Evolutionary conservation across 2,888 invertebrate genomes (phyloP).

Genomic region (Nomada fabriciana): DNA sequence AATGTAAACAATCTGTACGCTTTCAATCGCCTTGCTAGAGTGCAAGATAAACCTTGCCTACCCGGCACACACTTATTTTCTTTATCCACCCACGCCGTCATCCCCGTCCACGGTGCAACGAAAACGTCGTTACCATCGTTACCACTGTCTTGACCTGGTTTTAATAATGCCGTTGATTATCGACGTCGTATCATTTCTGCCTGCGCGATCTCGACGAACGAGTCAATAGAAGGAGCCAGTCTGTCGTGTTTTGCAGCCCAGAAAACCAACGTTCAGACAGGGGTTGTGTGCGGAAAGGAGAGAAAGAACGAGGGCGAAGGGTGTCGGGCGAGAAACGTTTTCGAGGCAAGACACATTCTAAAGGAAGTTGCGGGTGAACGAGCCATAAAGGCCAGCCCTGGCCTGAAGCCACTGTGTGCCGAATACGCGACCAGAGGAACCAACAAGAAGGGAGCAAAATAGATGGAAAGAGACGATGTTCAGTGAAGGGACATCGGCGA

Average conservation of each 20-base stretch:
- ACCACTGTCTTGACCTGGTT: conserved; percentile 32
- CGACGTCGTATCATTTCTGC: conserved; percentile 15
- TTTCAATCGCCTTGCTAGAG: too few species aligned
- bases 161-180: conserved; percentile 30
- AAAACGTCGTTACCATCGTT: conserved; percentile 4
- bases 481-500: conserved; percentile 20
- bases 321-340: conserved; percentile 17
- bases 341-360: conserved; percentile 54
- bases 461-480: conserved; percentile 10
- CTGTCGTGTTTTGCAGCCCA: not conserved
- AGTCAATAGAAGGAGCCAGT: conserved; percentile 2
- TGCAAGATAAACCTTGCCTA: too few species aligned
- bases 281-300: too few species aligned
- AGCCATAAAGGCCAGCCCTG: conserved; percentile 56
- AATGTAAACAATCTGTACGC: too few species aligned
- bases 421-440: conserved; percentile 25
- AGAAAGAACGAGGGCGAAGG: not conserved
- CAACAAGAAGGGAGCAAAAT: conserved; percentile 30
- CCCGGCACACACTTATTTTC: not conserved
- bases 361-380: conserved; percentile 50
- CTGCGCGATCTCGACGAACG: conserved; percentile 19
- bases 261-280: not conserved
- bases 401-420: conserved; percentile 54
- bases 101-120: not conserved
- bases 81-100: not conserved